Base-by-base conservation (phyloP, 2,888 invertebrate genomes). In the Argynnis bischoffii region DNA sequence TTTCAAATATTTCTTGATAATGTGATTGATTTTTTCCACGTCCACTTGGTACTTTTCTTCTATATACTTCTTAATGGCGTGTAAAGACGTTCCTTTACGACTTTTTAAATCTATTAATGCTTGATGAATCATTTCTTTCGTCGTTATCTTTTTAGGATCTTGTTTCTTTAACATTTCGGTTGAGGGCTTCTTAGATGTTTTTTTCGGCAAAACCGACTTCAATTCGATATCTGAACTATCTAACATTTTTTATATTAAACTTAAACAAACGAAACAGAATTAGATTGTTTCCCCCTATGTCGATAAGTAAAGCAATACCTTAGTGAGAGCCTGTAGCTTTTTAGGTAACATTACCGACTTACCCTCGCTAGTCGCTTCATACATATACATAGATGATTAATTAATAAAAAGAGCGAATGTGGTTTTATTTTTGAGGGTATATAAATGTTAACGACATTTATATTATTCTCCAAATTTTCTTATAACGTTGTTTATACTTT, bases 61-160 rank as follows among this genome's bases (percentile, higher is more conserved):
- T 6, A 92, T 76, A 46, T 82, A 84, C 50, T 90, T 91, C 71
- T 91, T 92, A 2, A 92, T 87, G 0, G 92, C 92, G 51, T 89
- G 79, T 0, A 90, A 53, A 0, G 92, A 92, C 0, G 86, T 85
- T 0, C 92, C 92, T 76, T 91, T 92, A 50, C 90, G 76, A 0
- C 74, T 79, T 16, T 86, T 84, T 0, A 90, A 70, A 2, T 84
- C 86, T 0, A 50, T 74, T 0, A 92, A 71, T 0, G 91, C 89
- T 63, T 88, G 76, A 2, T 78, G 74, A 0, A 92, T 79, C 92
- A 92, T 92, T 0, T 76, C 68, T 70, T 87, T 91, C 0, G 88
- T 89, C 0, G 81, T 79, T 0, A 81, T 6, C 60, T 87, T 90
- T 67, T 85, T 91, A 0, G 70, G 66, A 14, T 81, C 81, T 41